These are phyloP conservation scores for Idaea straminata DNA, from an alignment of 2,888 invertebrate genomes.

Conservation along the genomic window DNA sequence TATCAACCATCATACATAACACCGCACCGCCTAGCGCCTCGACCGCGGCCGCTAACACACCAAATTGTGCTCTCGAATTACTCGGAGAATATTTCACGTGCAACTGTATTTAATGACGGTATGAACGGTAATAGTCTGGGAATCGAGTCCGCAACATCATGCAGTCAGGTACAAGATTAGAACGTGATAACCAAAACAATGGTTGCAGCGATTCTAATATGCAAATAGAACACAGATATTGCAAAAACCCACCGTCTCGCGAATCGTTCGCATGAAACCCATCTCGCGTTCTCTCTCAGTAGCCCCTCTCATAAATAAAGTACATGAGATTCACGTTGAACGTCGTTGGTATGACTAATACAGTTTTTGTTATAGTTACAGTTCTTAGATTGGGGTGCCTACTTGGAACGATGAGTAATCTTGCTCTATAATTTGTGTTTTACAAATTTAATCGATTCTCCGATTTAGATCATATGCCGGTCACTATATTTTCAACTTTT, in stretches of 20 bases:
- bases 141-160: constrained; percentile 59
- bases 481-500: background rate
- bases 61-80: constrained; percentile 71
- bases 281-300: constrained; percentile 55
- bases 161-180: constrained; percentile 61
- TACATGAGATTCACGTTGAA: constrained; percentile 49
- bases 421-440: constrained; percentile 14
- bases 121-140: constrained; percentile 70
- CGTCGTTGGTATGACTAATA: constrained; percentile 54
- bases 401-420: constrained; percentile 51
- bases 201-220: constrained; percentile 58
- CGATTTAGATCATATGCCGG: background rate
- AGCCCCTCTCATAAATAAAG: constrained; percentile 51
- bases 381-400: constrained; percentile 32
- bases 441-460: background rate
- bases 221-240: constrained; percentile 60
- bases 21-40: constrained; percentile 27
- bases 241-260: constrained; percentile 45
- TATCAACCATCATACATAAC: constrained; percentile 35
- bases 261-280: constrained; percentile 50
- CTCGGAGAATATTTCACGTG: constrained; percentile 63
- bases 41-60: constrained; percentile 45
- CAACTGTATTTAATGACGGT: constrained; percentile 73
- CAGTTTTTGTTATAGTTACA: constrained; percentile 48
- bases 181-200: constrained; percentile 73